Percentiles rank a stretch among this genome's conserved stretches.
Evolutionary conservation across 2,113 vertebrate species (phyloP).

Genomic region (Ophthalmolycus amberensis): DNA sequence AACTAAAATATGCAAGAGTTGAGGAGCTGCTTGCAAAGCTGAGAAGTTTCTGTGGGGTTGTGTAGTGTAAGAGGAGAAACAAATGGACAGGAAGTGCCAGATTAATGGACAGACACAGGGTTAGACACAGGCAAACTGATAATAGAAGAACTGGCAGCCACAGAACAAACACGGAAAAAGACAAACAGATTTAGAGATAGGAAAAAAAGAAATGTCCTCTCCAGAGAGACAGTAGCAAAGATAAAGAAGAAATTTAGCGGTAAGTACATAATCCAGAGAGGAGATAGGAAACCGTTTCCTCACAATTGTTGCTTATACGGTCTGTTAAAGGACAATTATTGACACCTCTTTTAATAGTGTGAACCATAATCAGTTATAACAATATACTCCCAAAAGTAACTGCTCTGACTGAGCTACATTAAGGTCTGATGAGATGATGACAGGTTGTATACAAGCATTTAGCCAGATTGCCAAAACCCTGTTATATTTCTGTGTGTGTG

Average conservation of each 20-base stretch:
- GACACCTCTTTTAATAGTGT: neutral
- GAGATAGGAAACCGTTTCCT: slow-evolving; percentile 6
- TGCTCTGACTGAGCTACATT: neutral
- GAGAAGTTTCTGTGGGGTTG: neutral
- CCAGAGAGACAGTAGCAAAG: slow-evolving; percentile 32
- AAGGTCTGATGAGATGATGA: neutral
- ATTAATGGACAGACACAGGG: slow-evolving; percentile 12
- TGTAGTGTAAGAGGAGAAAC: slow-evolving; percentile 1
- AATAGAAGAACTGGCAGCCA: slow-evolving; percentile 1
- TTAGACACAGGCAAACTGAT: slow-evolving; percentile 18
- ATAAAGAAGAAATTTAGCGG: slow-evolving; percentile 55
- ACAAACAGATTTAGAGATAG: slow-evolving; percentile 41
- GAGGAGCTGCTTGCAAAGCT: slow-evolving; percentile 26
- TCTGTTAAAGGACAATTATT: slow-evolving; percentile 6
- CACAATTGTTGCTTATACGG: neutral
- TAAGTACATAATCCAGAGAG: slow-evolving; percentile 37
- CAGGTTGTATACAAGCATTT: neutral
- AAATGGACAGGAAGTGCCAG: slow-evolving; percentile 17
- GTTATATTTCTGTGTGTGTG: neutral
- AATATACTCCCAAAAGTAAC: neutral
- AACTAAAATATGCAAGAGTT: slow-evolving; percentile 55
- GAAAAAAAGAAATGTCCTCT: slow-evolving; percentile 32
- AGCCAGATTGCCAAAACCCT: neutral
- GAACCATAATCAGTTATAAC: neutral
- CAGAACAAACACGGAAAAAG: slow-evolving; percentile 18